Percentiles rank a stretch among this genome's conserved stretches.
These are phyloP conservation scores for Prietella phreatophila DNA, from an alignment of 2,113 vertebrate genomes.

Conservation along the genomic window DNA sequence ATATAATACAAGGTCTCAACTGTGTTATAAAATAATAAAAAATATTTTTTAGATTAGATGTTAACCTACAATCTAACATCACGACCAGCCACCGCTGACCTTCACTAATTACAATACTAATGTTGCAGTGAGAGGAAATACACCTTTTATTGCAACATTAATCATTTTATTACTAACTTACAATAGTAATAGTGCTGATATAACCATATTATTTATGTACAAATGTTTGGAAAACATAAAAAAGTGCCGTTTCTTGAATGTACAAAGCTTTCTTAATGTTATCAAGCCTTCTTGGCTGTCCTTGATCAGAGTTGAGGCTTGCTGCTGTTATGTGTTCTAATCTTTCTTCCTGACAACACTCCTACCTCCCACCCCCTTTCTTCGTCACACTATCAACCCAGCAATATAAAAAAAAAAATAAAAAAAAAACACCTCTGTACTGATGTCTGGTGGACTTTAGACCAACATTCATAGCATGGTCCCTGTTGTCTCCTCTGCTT, in stretches of 20 bases:
- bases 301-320: not conserved
- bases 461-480: not conserved
- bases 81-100: too few relatives aligned
- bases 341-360: not conserved
- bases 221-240: not conserved
- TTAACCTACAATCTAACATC: not conserved
- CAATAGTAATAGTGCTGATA: not conserved
- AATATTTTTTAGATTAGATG: too few relatives aligned
- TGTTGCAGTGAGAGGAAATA: not conserved
- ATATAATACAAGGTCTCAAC: too few relatives aligned
- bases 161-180: too few relatives aligned
- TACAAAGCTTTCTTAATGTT: not conserved
- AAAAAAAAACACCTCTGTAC: not conserved
- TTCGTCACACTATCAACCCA: not conserved
- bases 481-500: not conserved
- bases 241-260: not conserved
- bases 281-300: not conserved
- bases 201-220: not conserved
- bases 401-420: constrained; percentile 5
- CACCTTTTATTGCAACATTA: too few relatives aligned
- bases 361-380: not conserved
- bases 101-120: not conserved
- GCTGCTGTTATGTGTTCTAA: not conserved
- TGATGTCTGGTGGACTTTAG: not conserved
- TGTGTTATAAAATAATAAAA: too few relatives aligned